Conservation (phyloP, 2,113 vertebrate species). For the Recurvirostra avosetta region DNA sequence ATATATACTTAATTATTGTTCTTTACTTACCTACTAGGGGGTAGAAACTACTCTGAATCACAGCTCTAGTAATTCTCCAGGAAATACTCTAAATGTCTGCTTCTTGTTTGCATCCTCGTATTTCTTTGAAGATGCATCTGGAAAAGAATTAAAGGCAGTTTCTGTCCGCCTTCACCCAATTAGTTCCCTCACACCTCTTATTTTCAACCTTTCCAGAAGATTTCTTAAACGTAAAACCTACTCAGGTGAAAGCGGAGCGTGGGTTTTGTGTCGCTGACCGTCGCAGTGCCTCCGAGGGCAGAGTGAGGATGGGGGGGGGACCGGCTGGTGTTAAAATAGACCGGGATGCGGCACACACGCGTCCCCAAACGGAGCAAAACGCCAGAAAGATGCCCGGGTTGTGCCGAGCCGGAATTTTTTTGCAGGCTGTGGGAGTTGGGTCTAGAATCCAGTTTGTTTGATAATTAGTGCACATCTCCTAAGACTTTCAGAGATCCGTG, state of each 20-base stretch:
- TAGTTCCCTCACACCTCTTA: conserved; percentile 2
- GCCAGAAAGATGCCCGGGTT: neutral
- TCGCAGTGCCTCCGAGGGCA: neutral
- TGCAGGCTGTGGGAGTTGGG: conserved; percentile 25
- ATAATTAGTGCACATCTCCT: conserved; percentile 68
- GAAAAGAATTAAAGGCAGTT: conserved; percentile 5
- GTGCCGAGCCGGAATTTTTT: neutral
- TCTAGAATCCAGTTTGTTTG: conserved; percentile 60
- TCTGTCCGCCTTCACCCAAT: neutral
- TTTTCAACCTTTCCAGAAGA: neutral
- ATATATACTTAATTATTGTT: neutral
- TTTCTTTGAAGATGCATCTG: conserved; percentile 23
- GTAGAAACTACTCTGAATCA: neutral
- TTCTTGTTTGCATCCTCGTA: neutral
- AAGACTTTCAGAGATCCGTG: conserved; percentile 60
- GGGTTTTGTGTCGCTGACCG: neutral
- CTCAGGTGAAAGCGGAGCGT: neutral
- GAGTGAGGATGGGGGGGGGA: neutral
- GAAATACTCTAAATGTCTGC: neutral
- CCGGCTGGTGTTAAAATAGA: neutral
- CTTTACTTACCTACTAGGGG: neutral
- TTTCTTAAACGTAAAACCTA: neutral
- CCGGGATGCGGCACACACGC: neutral
- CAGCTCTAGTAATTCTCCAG: neutral
- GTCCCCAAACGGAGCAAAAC: neutral